Conservation (phyloP, 2,888 invertebrate species). For the Lysandra bellargus region DNA sequence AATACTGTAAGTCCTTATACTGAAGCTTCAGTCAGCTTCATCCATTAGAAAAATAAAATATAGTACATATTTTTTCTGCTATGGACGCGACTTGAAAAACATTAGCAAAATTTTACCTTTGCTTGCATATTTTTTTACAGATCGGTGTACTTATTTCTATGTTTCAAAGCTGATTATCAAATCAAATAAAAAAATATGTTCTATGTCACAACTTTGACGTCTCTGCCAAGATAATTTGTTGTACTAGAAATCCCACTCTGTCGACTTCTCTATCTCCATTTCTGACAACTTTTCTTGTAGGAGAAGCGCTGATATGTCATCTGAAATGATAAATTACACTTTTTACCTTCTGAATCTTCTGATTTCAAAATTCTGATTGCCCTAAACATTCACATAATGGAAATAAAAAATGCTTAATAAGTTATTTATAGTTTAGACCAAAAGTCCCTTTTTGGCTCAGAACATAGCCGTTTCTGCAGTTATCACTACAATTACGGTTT, state of each 20-base stretch:
- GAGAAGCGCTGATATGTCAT: slow-evolving; percentile 82
- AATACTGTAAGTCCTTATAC: neutral
- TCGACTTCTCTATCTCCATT: slow-evolving; percentile 81
- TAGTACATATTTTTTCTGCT: neutral
- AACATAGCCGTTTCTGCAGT: too few relatives aligned
- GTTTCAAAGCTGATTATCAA: neutral
- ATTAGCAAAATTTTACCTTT: neutral
- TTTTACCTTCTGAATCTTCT: neutral
- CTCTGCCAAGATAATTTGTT: neutral
- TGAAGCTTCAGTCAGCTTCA: too few relatives aligned
- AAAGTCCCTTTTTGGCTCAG: too few relatives aligned
- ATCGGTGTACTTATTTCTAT: neutral
- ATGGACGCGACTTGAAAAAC: neutral
- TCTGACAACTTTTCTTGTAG: slow-evolving; percentile 81
- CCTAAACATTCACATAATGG: neutral
- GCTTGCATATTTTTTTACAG: neutral
- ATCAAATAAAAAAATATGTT: neutral
- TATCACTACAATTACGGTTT: too few relatives aligned
- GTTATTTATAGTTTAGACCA: too few relatives aligned
- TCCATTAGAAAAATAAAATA: too few relatives aligned
- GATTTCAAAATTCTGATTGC: neutral
- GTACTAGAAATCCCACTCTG: slow-evolving; percentile 84
- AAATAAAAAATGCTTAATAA: neutral
- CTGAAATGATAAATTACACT: slow-evolving; percentile 59
- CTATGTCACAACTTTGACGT: slow-evolving; percentile 22